Evolutionary conservation across 2,888 invertebrate genomes (phyloP), one percentile per base, ranked within the genome.

Genomic region (Agapetus fuscipes): DNA sequence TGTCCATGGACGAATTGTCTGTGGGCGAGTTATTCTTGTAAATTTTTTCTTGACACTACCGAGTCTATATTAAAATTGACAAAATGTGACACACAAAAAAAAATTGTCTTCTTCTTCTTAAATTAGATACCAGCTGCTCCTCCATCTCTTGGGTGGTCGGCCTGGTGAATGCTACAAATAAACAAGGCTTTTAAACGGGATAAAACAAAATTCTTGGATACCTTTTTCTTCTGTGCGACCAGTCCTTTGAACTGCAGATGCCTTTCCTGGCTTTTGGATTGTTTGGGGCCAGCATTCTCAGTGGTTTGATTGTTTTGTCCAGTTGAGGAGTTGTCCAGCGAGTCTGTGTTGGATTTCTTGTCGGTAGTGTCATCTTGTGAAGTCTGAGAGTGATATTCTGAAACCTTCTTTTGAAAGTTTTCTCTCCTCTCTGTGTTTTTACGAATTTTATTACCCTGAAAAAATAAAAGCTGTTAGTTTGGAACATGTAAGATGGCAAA

Each of bases 211-310:
- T n/a, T n/a, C n/a, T n/a, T 39, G 28, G 10, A 26, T 52, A 67
- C 69, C 66, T 68, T 72, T 50, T 71, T 72, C 51, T 61, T 61
- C 39, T 71, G 69, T 3, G 69, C 65, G 2, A 71, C 74, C 52
- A 73, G 60, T 2, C 76, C 76, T 12, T 44, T 44, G 29, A 34
- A 44, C n/a, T 44, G 40, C n/a, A 29, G 34, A 12, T n/a, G 4
- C 20, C 5, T 9, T 20, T 20, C 20, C 20, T 20, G 4, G 5
- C 9, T 20, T 9, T 20, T 20, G 20, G 4, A 20, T 4, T 4
- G 9, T 9, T 20, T 20, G 20, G 4, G 4, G 4, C 9, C 20
- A 4, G 20, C 20, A 20, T 4, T n/a, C n/a, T n/a, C n/a, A n/a
- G n/a, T n/a, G n/a, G n/a, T n/a, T n/a, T n/a, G n/a, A n/a, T n/a